Base-by-base conservation (phyloP, 53 echinoderm and acorn worm genomes). In the Glandiceps talaboti region DNA sequence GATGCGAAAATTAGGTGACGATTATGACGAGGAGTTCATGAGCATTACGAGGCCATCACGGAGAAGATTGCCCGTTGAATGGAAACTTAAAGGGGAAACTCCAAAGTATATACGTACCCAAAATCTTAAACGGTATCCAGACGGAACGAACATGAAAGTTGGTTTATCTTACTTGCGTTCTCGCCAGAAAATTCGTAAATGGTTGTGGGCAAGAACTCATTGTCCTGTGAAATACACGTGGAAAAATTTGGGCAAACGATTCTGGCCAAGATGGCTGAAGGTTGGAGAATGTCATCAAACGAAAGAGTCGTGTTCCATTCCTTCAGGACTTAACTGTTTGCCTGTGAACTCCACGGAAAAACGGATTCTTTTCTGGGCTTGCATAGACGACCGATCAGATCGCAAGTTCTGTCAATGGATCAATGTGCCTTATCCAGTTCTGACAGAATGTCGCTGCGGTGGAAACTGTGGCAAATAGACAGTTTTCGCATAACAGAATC, bases 261-360 rank as follows among this genome's bases (percentile, higher is more conserved):
- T 45, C 64, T 45, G 64, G 64, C 64, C 64, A 45, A 45, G 64
- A 45, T 45, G 64, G 64, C 64, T 45, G 64, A 45, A 45, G 64
- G 64, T 45, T 20, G 64, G 64, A 45, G 64, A 45, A 20, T 45
- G 64, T 20, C 20, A 45, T 20, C 64, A 45, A 20, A 45, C 64
- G 6, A 45, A 45, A 20, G 6, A 45, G 64, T 45, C 64, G 6
- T 45, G 64, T 20, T 45, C 64, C 64, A 45, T 45, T 20, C 64
- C 64, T 45, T 45, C 64, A 45, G 64, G 64, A 45, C 20, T 45
- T 12, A 45, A 6, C 6, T 45, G 64, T 45, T 45, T 45, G 20
- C 64, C 64, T 6, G 20, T 6, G 6, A 45, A 12, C 64, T 45
- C 64, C 64, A 45, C 64, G 64, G 6, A 6, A 20, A 45, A 45